These are phyloP conservation scores for Eurytemora carolleeae DNA, from an alignment of 1,140 invertebrate species.

Conservation along the genomic window DNA sequence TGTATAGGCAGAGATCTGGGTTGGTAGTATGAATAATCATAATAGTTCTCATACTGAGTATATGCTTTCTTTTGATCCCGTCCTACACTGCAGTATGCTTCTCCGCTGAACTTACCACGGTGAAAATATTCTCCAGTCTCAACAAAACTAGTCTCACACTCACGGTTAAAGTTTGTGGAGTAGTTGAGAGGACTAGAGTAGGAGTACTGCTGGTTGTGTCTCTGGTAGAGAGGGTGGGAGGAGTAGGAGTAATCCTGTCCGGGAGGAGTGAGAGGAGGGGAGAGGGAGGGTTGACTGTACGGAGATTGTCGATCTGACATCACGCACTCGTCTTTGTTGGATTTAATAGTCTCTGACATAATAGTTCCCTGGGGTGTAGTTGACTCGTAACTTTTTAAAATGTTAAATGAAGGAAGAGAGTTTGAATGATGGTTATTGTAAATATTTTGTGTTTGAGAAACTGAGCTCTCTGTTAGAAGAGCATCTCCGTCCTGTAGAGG, in stretches of 20 bases:
- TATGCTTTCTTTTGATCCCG: not conserved
- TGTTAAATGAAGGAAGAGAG: not conserved
- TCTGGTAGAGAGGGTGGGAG: not conserved
- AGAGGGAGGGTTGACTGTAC: not conserved
- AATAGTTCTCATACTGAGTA: not conserved
- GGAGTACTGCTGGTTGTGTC: no score
- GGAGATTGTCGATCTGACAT: not conserved
- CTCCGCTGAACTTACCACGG: no score
- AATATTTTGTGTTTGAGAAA: not conserved
- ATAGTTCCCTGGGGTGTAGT: not conserved
- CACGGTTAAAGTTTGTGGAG: not conserved
- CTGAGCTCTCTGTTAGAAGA: not conserved
- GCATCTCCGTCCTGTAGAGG: not conserved
- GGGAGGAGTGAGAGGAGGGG: not conserved
- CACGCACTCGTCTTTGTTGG: not conserved
- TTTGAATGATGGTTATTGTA: not conserved
- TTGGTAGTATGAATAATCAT: not conserved
- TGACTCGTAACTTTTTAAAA: not conserved
- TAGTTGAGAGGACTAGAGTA: not conserved
- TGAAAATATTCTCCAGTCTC: no score
- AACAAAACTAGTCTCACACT: no score
- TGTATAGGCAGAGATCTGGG: not conserved
- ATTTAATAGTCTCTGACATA: not conserved
- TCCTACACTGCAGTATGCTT: no score
- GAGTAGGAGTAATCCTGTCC: not conserved